Percentiles rank a stretch among this genome's conserved stretches.
Evolutionary conservation across 2,888 invertebrate genomes (phyloP).

Genomic region (Hypolimnas misippus): DNA sequence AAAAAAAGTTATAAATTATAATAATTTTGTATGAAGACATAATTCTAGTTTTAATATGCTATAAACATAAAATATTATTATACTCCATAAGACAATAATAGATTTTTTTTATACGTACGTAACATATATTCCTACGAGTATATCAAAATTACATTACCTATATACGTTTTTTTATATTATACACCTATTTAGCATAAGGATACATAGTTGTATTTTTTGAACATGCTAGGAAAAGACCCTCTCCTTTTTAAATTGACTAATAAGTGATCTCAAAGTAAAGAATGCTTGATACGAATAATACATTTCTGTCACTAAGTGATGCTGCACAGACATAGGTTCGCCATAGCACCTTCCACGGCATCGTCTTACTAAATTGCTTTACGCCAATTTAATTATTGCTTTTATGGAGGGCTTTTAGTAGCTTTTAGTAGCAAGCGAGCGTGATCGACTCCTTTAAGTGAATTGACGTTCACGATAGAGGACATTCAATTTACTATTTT

Average conservation of each 20-base stretch:
- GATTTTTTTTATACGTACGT: too few species aligned
- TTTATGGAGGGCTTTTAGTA: slow-evolving; percentile 85
- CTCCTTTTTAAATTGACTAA: neutral
- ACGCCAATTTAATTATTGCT: slow-evolving; percentile 84
- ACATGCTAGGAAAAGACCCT: neutral
- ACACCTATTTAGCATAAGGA: too few species aligned
- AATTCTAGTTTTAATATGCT: too few species aligned
- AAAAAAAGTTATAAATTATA: too few species aligned
- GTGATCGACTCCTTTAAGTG: slow-evolving; percentile 81
- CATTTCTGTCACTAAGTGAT: slow-evolving; percentile 27
- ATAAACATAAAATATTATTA: too few species aligned
- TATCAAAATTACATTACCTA: too few species aligned
- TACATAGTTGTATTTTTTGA: too few species aligned
- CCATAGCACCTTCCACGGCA: slow-evolving; percentile 65
- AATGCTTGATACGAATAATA: slow-evolving; percentile 13
- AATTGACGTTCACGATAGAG: slow-evolving; percentile 74
- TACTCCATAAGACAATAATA: too few species aligned
- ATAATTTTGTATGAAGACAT: too few species aligned
- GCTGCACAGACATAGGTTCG: slow-evolving; percentile 42
- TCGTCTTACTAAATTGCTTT: slow-evolving; percentile 81
- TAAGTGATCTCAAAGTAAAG: neutral
- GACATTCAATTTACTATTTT: slow-evolving; percentile 58
- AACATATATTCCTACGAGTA: too few species aligned
- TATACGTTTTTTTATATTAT: too few species aligned
- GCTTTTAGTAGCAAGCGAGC: slow-evolving; percentile 82